Conservation (phyloP, 2,113 vertebrate genomes). For the Fregata magnificens region DNA sequence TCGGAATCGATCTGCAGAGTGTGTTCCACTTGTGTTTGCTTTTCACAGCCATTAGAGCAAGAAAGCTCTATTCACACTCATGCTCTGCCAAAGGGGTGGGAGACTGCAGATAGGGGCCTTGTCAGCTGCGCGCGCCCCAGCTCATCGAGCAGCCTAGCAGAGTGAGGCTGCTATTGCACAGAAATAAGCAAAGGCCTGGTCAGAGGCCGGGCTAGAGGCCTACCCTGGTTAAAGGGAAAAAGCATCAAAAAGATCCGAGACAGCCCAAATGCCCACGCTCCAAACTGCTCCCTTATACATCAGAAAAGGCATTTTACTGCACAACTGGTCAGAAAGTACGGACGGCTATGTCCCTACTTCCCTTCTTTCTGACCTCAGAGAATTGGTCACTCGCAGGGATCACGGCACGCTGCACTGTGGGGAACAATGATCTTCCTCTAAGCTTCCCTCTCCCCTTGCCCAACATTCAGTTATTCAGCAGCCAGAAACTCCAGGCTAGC, state of each 20-base stretch:
- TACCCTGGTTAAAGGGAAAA: not conserved
- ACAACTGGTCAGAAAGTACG: not conserved
- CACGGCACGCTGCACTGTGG: rapidly evolving
- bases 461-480: not conserved
- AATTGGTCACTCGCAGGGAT: not conserved
- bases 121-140: rapidly evolving
- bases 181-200: not conserved
- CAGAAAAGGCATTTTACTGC: not conserved
- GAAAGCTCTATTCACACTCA: not conserved
- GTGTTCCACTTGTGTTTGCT: not conserved
- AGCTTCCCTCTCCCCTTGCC: not conserved
- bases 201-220: rapidly evolving
- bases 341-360: not conserved
- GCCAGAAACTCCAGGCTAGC: not conserved
- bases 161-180: not conserved
- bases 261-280: not conserved
- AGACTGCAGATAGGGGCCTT: not conserved
- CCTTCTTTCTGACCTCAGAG: not conserved
- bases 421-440: not conserved
- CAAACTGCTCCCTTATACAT: not conserved
- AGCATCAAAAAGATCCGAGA: not conserved
- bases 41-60: conserved; percentile 1
- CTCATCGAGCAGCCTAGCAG: rapidly evolving
- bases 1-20: not conserved
- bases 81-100: not conserved